Base-by-base conservation (phyloP, 37 sponge, comb jelly and placozoan species). In the Geodia barretti region DNA sequence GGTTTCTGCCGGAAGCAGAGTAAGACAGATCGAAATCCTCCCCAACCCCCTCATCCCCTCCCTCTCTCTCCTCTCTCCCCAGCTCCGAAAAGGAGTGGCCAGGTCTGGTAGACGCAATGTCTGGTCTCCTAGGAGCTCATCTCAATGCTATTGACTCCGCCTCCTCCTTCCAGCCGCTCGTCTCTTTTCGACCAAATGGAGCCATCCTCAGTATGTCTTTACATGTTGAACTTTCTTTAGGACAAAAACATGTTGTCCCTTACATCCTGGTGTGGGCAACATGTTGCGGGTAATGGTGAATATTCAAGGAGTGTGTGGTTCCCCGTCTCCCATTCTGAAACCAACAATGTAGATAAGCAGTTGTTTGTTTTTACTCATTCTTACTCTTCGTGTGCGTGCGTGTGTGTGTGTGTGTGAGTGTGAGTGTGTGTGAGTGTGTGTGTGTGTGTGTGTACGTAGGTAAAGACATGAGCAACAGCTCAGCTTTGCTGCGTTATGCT, bases 71-170 rank as follows among this genome's bases (percentile, higher is more conserved):
- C 36, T 28, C 34, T 39, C 38, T 36, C 38, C 77, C 39, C n/a
- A 94, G 92, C 87, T 71, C 68, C 24, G 84, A 86, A 11, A 17
- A 17, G 2, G 81, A 85, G 59, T 97, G 97, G 97, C 60, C 72
- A 14, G 97, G 92, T 7, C 77, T 97, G 71, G 85, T 92, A 64
- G 88, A 94, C 54, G 90, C 88, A 9, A n/a, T 97, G 82, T 94
- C 95, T 43, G 97, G 97, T 67, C 78, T 97, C 35, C 33, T 94
- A n/a, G 94, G 95, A 74, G 87, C 97, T 42, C 95, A 94, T 21
- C 91, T 97, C 35, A 92, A 87, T 64, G 72, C 80, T 76, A 92
- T 97, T 40, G 76, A 84, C 54, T 64, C 84, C n/a, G 64, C 90
- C 33, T 67, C 86, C 70, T 91, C 97, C 17, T 88, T 72, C 87